phyloP scores from a whole-genome alignment of 2,113 vertebrate species.

The Tringa solitaria region DNA sequence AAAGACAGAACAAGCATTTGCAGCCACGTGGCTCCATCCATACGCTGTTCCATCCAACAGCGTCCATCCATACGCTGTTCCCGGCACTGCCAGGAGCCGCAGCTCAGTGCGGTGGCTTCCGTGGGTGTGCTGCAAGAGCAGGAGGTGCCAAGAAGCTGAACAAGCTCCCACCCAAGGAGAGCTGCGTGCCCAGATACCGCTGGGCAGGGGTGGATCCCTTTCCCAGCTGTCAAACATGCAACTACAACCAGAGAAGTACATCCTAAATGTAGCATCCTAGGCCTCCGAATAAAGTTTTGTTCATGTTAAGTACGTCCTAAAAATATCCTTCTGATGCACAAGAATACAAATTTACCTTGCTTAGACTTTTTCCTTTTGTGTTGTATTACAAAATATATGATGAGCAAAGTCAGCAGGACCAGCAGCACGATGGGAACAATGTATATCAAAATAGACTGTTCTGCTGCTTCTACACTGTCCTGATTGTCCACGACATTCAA shows the following conservation, averaged over 20 bases:
- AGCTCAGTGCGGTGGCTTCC: neutral
- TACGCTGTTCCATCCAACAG: fast-evolving
- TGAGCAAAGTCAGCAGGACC: constrained; percentile 50
- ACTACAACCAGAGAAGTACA: neutral
- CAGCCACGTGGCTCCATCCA: neutral
- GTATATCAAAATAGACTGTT: constrained; percentile 50
- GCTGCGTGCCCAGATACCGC: neutral
- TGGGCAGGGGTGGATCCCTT: neutral
- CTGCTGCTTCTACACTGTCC: neutral
- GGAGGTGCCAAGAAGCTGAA: neutral
- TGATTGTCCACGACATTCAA: neutral
- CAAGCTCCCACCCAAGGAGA: neutral
- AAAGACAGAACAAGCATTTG: neutral
- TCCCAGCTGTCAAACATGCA: neutral
- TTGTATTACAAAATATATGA: constrained; percentile 4
- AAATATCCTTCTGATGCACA: neutral
- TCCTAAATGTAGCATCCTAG: neutral
- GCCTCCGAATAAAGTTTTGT: neutral
- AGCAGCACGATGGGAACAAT: constrained; percentile 42
- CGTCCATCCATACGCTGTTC: fast-evolving
- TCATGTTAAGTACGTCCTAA: neutral
- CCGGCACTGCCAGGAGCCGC: neutral
- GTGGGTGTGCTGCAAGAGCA: neutral
- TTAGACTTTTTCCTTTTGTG: constrained; percentile 67
- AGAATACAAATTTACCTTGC: constrained; percentile 68